Evolutionary conservation across 1,140 invertebrate species (phyloP), one percentile per base, ranked within the genome.

Genomic region (Goniozus legneri): DNA sequence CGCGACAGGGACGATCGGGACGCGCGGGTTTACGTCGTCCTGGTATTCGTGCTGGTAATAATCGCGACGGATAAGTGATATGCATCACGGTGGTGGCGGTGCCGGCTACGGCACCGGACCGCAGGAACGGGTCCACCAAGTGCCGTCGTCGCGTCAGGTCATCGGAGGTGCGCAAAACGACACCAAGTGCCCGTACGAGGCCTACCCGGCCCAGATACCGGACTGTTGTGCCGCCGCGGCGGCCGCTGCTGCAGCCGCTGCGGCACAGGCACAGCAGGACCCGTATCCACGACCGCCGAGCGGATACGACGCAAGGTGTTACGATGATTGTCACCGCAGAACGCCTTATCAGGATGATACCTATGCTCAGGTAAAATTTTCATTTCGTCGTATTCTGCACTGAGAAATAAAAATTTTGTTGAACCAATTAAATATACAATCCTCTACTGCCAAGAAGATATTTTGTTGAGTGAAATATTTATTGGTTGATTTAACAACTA

Each of bases 111-210:
- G 62, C 4, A 58, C 51, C 43, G 72, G 72, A 21, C 73, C 72
- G 43, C 71, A 75, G 48, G 73, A 76, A 54, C 64, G 73, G 35
- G 69, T 75, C 42, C 73, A 75, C 49, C 73, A 76, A 52, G 62
- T 57, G 34, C 58, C 58, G 12, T 43, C 59, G 56, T 6, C 4
- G 4, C 24, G 24, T 27, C 4, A 10, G 4, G 32, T 36, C 15
- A 8, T 44, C 8, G 42, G 32, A 45, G 39, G 40, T 47, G 41
- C 44, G 47, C 31, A 58, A 48, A 51, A 65, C n/a, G 55, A 64
- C 16, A 68, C 69, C 8, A 76, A 76, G 52, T 74, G 68, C 34
- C 72, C 72, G 1, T 76, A 73, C 40, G 72, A 76, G 14, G 45
- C 58, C 37, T 75, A 73, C 52, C 63, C 62, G 41, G 54, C 70